Conservation (phyloP, 2,113 vertebrate genomes). For the Clarias gariepinus region DNA sequence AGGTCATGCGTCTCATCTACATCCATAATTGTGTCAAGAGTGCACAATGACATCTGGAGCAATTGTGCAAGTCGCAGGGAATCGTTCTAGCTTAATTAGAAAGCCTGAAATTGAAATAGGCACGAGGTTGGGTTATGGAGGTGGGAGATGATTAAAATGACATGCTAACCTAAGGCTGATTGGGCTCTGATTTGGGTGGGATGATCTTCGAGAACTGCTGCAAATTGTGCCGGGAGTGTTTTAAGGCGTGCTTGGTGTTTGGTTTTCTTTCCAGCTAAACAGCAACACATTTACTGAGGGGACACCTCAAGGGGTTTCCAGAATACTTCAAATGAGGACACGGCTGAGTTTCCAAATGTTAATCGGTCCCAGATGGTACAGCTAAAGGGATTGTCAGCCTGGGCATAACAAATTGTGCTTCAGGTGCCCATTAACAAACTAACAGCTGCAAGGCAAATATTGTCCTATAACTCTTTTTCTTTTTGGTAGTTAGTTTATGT, state of each 20-base stretch:
- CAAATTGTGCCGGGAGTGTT: constrained; percentile 2
- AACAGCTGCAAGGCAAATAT: background rate
- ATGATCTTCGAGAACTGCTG: constrained; percentile 6
- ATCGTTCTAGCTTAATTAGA: constrained; percentile 36
- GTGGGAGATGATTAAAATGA: constrained; percentile 44
- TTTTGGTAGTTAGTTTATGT: background rate
- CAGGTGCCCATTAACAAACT: constrained; percentile 7
- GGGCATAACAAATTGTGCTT: constrained; percentile 3
- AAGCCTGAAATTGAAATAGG: constrained; percentile 43
- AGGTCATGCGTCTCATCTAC: constrained; percentile 42
- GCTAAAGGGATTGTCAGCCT: constrained; percentile 19
- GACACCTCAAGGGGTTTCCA: constrained; percentile 11
- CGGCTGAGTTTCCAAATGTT: constrained; percentile 15
- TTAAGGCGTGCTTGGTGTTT: background rate
- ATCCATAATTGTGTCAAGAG: constrained; percentile 48
- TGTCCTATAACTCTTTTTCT: background rate
- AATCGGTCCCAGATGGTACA: constrained; percentile 41
- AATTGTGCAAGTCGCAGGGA: constrained; percentile 30
- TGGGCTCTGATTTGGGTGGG: constrained; percentile 27
- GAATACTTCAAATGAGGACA: constrained; percentile 29
- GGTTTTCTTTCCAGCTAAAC: constrained; percentile 38
- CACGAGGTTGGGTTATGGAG: constrained; percentile 15
- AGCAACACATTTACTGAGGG: constrained; percentile 27
- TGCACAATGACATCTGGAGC: constrained; percentile 44
- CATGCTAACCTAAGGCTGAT: constrained; percentile 42